A percentile compares a stretch with the other conserved stretches of the same genome.
Conservation (phyloP, 1,140 invertebrate genomes). For the Lordiphosa mommai region DNA sequence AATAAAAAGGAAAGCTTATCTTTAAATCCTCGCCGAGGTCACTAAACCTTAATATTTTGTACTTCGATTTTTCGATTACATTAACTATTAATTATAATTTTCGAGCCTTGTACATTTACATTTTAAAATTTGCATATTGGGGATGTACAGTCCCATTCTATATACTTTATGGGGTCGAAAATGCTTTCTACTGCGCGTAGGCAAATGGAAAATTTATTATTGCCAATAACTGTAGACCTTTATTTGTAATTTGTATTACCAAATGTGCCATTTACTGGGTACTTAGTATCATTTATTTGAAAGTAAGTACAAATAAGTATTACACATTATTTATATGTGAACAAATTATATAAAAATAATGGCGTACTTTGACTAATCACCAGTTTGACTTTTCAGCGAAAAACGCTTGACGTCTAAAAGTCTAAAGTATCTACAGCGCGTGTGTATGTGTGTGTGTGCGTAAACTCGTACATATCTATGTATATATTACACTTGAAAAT, state of each 20-base stretch:
- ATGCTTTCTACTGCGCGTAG: too few relatives aligned
- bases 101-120: too few relatives aligned
- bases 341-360: conserved; percentile 44
- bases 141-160: too few relatives aligned
- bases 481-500: conserved; percentile 45
- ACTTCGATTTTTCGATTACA: too few relatives aligned
- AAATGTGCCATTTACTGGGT: neutral
- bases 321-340: conserved; percentile 2
- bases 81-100: too few relatives aligned
- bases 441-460: neutral
- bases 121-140: too few relatives aligned
- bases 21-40: too few relatives aligned
- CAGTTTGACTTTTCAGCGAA: conserved; percentile 49
- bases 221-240: neutral
- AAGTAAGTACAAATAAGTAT: neutral
- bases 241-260: neutral
- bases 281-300: conserved; percentile 1
- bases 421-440: conserved; percentile 39
- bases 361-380: conserved; percentile 52
- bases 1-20: too few relatives aligned
- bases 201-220: too few relatives aligned
- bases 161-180: too few relatives aligned
- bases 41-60: too few relatives aligned
- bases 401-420: conserved; percentile 37
- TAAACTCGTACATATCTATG: conserved; percentile 4